Evolutionary conservation across 2,797 vertebrate genomes (phyloP).

Genomic region (Monodelphis domestica): DNA sequence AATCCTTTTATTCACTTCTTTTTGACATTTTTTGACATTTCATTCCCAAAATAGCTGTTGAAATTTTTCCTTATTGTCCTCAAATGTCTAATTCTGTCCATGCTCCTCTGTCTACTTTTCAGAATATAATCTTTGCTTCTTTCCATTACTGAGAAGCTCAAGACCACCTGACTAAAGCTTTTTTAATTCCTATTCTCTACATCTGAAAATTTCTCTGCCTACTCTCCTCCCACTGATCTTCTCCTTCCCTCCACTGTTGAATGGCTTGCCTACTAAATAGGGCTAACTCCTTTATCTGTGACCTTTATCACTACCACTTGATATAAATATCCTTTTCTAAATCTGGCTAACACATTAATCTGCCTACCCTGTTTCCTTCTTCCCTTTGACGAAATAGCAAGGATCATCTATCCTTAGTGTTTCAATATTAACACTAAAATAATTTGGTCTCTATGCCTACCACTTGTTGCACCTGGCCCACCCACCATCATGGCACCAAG

Average conservation of each 20-base stretch:
- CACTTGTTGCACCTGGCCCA: neutral
- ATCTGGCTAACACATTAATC: neutral
- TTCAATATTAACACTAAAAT: neutral
- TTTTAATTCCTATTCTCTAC: constrained; percentile 5
- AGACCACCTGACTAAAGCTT: neutral
- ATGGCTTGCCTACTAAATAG: neutral
- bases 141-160: constrained; percentile 7
- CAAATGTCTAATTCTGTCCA: neutral
- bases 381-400: neutral
- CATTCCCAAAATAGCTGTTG: neutral
- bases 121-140: neutral
- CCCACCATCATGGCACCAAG: too few species aligned
- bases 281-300: neutral
- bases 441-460: neutral
- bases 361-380: neutral
- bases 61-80: neutral
- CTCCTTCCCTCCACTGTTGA: neutral
- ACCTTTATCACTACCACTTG: neutral
- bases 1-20: neutral
- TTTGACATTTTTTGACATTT: neutral
- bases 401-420: neutral
- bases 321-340: neutral
- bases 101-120: neutral
- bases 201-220: neutral
- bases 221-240: neutral